Conservation (phyloP, 2,797 vertebrate species). For the Chromis chromis region DNA sequence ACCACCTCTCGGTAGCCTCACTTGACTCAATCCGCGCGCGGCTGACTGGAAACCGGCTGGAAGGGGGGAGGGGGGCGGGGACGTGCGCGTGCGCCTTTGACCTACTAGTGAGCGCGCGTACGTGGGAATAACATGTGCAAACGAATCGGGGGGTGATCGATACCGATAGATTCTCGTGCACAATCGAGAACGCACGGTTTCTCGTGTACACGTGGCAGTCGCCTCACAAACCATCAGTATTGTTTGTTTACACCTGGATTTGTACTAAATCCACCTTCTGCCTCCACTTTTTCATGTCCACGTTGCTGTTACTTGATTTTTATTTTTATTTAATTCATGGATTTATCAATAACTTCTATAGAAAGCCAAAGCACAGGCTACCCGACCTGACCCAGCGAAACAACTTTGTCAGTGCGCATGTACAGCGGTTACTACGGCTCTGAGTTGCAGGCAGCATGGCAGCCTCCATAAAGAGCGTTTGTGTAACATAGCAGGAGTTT, state of each 20-base stretch:
- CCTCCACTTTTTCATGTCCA: background rate
- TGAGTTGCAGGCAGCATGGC: slow-evolving; percentile 72
- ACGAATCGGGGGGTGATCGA: slow-evolving; percentile 8
- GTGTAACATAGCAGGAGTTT: slow-evolving; percentile 21
- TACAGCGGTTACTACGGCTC: slow-evolving; percentile 65
- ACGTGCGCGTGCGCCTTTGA: slow-evolving; percentile 68
- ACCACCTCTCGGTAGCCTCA: slow-evolving; percentile 82
- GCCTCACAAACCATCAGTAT: background rate
- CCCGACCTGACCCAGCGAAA: background rate
- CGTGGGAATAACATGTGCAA: slow-evolving; percentile 24
- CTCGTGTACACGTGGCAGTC: slow-evolving; percentile 73
- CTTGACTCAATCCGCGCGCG: slow-evolving; percentile 84
- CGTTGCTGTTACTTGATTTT: background rate
- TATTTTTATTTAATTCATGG: background rate
- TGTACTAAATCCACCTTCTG: background rate
- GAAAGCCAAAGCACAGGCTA: background rate
- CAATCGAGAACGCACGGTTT: background rate
- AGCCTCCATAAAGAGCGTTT: slow-evolving; percentile 48
- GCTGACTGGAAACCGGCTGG: slow-evolving; percentile 75
- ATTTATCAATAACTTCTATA: background rate
- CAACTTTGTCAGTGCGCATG: slow-evolving; percentile 46
- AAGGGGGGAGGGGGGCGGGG: slow-evolving; percentile 65
- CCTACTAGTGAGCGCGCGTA: slow-evolving; percentile 59
- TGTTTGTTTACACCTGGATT: background rate
- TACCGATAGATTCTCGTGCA: background rate